Percentiles rank a stretch among this genome's conserved stretches.
Conservation (phyloP, 2,888 invertebrate genomes). For the Zootermopsis nevadensis region DNA sequence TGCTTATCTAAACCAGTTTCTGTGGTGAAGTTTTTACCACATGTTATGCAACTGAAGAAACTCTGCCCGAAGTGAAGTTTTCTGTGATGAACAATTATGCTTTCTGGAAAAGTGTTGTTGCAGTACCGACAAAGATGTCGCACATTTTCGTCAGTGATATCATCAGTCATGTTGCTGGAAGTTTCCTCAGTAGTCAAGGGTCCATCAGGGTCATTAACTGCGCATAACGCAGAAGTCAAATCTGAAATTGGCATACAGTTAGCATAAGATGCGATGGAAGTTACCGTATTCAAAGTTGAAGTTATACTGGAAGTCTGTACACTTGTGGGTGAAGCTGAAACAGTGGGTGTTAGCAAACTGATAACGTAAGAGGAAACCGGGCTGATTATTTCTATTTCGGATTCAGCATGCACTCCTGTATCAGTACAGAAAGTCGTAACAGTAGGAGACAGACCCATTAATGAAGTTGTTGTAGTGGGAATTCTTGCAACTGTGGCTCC, state of each 20-base stretch:
- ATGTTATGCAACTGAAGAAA: conserved; percentile 6
- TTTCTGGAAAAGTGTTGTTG: not conserved
- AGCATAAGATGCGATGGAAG: not conserved
- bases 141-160: not conserved
- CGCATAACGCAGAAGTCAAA: not conserved
- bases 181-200: not conserved
- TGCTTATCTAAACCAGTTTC: conserved; percentile 19
- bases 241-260: not conserved
- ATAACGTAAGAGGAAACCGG: too few relatives aligned
- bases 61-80: conserved; percentile 17
- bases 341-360: too few relatives aligned
- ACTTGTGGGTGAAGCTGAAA: too few relatives aligned
- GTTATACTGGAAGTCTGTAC: not conserved
- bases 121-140: not conserved
- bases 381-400: too few relatives aligned
- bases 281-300: not conserved
- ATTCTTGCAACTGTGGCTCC: too few relatives aligned
- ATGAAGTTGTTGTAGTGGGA: too few relatives aligned
- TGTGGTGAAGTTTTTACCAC: conserved; percentile 30
- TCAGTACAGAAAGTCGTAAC: too few relatives aligned
- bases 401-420: too few relatives aligned
- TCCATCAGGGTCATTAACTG: not conserved
- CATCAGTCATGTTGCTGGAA: not conserved
- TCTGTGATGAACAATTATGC: conserved; percentile 12
- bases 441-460: too few relatives aligned